Evolutionary conservation across 2,797 vertebrate genomes (phyloP), one percentile per base, ranked within the genome.

Genomic region (Cynopterus sphinx): DNA sequence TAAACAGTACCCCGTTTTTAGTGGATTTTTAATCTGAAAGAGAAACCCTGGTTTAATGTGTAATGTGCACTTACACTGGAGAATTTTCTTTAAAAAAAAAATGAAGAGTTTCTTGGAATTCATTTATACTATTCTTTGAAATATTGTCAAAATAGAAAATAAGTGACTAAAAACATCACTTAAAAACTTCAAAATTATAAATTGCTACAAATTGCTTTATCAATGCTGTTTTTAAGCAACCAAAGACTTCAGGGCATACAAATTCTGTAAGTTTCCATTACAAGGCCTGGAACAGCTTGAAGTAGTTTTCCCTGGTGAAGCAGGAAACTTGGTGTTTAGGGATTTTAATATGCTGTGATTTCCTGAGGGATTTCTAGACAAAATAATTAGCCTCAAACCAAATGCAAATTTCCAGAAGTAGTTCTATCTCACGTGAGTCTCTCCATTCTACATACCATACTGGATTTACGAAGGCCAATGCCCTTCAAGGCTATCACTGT

Each of bases 181-280:
- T 33, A 28, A 96, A 96, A 89, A 68, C 6, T 21, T 92, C 36
- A 93, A 78, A 96, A 87, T 93, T 82, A 36, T 57, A 93, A 94
- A 97, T 92, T 67, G 24, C 71, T 70, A 51, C 53, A 70, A 94
- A 95, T 24, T 9, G n/a, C 22, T 83, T 81, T 90, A 95, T 39
- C 21, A 67, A 55, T 19, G 68, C 15, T 33, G 46, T 83, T 96
- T 59, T 87, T 73, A 95, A 82, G 65, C 71, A 94, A 63, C n/a
- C 87, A 67, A 82, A 13, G n/a, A 70, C 36, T 65, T 31, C 26
- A 61, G 19, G 7, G 31, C 9, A 97, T 77, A 55, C 70, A 55
- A 93, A 82, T 67, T 22, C 26, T 95, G 39, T 28, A 92, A 83
- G 83, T 88, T 83, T 83, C 43, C 36, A 31, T 70, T 63, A 36